Conservation (phyloP, 2,888 invertebrate genomes). For the Chrysina gloriosa region DNA sequence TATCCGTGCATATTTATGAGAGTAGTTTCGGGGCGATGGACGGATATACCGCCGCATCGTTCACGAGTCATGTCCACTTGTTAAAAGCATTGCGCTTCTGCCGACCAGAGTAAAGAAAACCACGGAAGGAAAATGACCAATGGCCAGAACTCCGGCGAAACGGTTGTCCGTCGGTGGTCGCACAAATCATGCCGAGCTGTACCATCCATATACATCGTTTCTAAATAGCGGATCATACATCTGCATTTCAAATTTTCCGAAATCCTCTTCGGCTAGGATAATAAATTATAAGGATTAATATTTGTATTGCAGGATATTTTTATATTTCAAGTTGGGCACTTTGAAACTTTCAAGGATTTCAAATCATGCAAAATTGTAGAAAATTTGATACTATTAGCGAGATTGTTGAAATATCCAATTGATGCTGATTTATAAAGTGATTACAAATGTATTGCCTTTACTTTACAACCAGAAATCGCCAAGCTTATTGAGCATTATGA, state of each 20-base stretch:
- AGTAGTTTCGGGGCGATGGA: conserved; percentile 34
- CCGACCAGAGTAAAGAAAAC: conserved; percentile 43
- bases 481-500: no score
- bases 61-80: conserved; percentile 23
- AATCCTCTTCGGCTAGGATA: conserved; percentile 12
- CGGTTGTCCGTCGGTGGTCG: conserved; percentile 60
- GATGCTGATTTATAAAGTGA: no score
- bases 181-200: conserved; percentile 62
- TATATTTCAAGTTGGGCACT: no score
- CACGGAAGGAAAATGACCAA: conserved; percentile 47
- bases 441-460: no score
- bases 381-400: no score
- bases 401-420: no score
- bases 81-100: conserved; percentile 16
- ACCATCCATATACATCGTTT: conserved; percentile 62
- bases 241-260: conserved; percentile 60
- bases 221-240: conserved; percentile 59
- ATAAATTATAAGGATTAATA: no score
- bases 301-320: no score
- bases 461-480: no score
- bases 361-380: no score
- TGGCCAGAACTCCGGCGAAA: conserved; percentile 41
- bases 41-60: conserved; percentile 20
- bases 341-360: no score
- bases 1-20: conserved; percentile 40